Conservation (phyloP, 2,797 vertebrate species). For the Bufotes viridis region DNA sequence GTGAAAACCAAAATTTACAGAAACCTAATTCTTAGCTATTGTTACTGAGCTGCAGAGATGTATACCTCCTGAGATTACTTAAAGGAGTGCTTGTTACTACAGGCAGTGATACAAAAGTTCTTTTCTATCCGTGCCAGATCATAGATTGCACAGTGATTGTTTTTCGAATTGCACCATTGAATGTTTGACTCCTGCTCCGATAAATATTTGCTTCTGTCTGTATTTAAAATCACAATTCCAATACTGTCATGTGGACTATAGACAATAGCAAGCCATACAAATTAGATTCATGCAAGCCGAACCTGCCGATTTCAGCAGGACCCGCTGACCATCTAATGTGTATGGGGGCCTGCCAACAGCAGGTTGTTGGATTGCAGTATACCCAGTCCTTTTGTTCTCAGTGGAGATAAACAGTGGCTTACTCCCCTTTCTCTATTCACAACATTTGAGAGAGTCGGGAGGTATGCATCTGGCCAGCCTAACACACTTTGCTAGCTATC, state of each 20-base stretch:
- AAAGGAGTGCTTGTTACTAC: background rate
- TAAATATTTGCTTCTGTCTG: too few species aligned
- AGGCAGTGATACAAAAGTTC: background rate
- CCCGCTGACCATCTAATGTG: too few species aligned
- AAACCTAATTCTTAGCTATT: conserved; percentile 34
- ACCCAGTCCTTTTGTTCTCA: too few species aligned
- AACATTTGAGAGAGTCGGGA: background rate
- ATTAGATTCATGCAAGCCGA: background rate
- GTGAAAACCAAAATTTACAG: conserved; percentile 34
- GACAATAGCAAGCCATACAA: background rate
- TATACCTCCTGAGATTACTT: conserved; percentile 5
- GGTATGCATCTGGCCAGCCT: too few species aligned
- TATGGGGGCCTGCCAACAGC: too few species aligned
- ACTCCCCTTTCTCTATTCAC: too few species aligned
- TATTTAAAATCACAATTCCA: too few species aligned
- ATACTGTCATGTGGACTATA: background rate
- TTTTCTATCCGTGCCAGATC: background rate
- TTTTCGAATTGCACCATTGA: background rate
- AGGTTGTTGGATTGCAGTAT: too few species aligned
- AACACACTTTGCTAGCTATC: too few species aligned
- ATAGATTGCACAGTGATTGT: background rate
- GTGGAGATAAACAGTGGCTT: too few species aligned
- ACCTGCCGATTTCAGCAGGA: too few species aligned
- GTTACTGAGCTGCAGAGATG: conserved; percentile 1
- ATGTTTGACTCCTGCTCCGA: background rate